phyloP scores from a whole-genome alignment of 2,797 vertebrate species.

The Xenentodon cancila region DNA sequence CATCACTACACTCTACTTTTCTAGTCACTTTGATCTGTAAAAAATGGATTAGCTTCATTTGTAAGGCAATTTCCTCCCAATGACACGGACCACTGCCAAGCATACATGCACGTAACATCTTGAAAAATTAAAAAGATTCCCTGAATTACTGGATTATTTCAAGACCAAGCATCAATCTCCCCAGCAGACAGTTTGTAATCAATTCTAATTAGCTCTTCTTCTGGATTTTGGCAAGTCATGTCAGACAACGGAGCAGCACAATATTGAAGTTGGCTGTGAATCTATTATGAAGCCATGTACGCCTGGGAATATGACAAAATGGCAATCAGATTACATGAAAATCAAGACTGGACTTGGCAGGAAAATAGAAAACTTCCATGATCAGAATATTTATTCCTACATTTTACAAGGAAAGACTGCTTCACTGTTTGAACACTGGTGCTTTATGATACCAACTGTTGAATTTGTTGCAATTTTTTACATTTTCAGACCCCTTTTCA shows the following conservation, averaged over 20 bases:
- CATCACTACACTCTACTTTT: slow-evolving; percentile 41
- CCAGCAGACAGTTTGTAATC: slow-evolving; percentile 73
- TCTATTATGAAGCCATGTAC: slow-evolving; percentile 54
- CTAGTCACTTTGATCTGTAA: slow-evolving; percentile 59
- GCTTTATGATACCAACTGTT: slow-evolving; percentile 4
- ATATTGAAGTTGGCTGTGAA: slow-evolving; percentile 59
- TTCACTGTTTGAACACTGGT: slow-evolving; percentile 23
- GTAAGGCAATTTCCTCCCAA: slow-evolving; percentile 74
- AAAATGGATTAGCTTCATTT: slow-evolving; percentile 73
- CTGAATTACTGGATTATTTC: slow-evolving; percentile 76
- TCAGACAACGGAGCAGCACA: slow-evolving; percentile 26
- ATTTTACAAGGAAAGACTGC: slow-evolving; percentile 16
- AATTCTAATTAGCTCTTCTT: slow-evolving; percentile 78
- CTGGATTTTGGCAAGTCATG: slow-evolving; percentile 53
- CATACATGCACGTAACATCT: slow-evolving; percentile 22
- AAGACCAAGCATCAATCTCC: slow-evolving; percentile 66
- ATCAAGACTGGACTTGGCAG: slow-evolving; percentile 34
- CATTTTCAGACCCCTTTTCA: slow-evolving; percentile 20
- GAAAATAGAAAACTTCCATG: slow-evolving; percentile 29
- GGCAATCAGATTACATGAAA: slow-evolving; percentile 54
- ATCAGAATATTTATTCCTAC: slow-evolving; percentile 31
- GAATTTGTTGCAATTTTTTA: slow-evolving; percentile 15
- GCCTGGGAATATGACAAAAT: slow-evolving; percentile 67
- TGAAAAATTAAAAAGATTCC: slow-evolving; percentile 52
- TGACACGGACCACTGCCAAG: slow-evolving; percentile 21